Base-by-base conservation (phyloP, 2,888 invertebrate genomes). In the Caenorhabditis sulstoni region DNA sequence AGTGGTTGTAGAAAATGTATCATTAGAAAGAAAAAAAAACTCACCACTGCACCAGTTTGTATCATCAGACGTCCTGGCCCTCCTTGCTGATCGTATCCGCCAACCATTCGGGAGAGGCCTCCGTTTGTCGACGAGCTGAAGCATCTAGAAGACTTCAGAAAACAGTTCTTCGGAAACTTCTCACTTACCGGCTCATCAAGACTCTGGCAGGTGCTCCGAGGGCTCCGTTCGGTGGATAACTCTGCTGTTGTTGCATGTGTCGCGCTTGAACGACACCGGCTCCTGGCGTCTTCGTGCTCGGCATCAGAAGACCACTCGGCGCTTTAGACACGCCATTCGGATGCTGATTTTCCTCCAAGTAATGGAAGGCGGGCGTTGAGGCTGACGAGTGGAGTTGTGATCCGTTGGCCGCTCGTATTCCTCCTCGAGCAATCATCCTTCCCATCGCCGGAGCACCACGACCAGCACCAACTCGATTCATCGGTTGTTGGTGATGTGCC, bases 401-500 rank as follows among this genome's bases (percentile, higher is more conserved):
- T 29, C 12, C 18, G 11, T 14, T 12, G 16, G 23, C 44, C 5
- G 18, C 16, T 14, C 68, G 22, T 5, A 41, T 14, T 18, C 23
- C 37, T 8, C 70, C 59, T 50, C 61, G 16, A 5, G 41, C 23
- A 11, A 52, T 9, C 5, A 55, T 44, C 23, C 65, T 39, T 65
- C 44, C 44, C 3, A 29, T 20, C 39, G 29, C 29, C 29, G 23
- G 49, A 22, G 53, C 53, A 4, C 41, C 52, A 5, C 41, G n/a
- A 11, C 18, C 11, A 14, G 16, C 44, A 8, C 45, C 18, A 12
- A 23, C 16, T 11, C 23, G 44, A n/a, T 50, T 44, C n/a, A 23
- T 45, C 8, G 66, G 16, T 16, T 59, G 74, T 37, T 67, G 67
- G 59, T 79, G 79, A 59, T 79, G 67, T 5, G 44, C 58, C 79